phyloP scores from a whole-genome alignment of 1,140 invertebrate species.

The Drosophila simulans region DNA sequence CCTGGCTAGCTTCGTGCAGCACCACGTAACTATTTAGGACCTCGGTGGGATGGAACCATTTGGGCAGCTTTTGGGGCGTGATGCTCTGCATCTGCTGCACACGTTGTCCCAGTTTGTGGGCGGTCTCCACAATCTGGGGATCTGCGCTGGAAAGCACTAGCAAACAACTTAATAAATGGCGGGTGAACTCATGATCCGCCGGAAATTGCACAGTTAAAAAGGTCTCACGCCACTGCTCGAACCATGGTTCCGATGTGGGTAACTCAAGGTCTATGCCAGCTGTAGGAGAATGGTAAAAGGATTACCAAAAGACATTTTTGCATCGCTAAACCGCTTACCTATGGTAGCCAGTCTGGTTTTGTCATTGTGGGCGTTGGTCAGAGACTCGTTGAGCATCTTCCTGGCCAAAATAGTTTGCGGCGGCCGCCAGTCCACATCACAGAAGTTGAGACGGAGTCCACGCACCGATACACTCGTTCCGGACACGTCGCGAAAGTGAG shows the following conservation, averaged over 20 bases:
- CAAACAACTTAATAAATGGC: slow-evolving; percentile 96
- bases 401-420: slow-evolving; percentile 93
- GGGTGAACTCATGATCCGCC: slow-evolving; percentile 97
- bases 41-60: slow-evolving; percentile 94
- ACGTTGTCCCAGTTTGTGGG: slow-evolving; percentile 91
- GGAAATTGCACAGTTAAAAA: slow-evolving; percentile 95
- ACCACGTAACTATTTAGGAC: slow-evolving; percentile 96
- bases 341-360: slow-evolving; percentile 86
- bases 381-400: slow-evolving; percentile 94
- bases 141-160: slow-evolving; percentile 94
- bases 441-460: slow-evolving; percentile 92
- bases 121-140: slow-evolving; percentile 91
- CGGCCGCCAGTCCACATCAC: slow-evolving; percentile 92
- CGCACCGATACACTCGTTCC: slow-evolving; percentile 90
- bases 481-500: slow-evolving; percentile 93
- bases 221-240: slow-evolving; percentile 96
- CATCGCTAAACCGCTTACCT: slow-evolving; percentile 63
- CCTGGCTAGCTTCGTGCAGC: slow-evolving; percentile 90
- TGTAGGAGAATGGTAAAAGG: slow-evolving; percentile 14
- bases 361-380: slow-evolving; percentile 89
- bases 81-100: slow-evolving; percentile 91
- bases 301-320: background rate
- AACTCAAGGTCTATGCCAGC: slow-evolving; percentile 86
- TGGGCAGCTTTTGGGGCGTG: slow-evolving; percentile 91
- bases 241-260: slow-evolving; percentile 95